Percentiles rank a stretch among this genome's conserved stretches.
phyloP scores from a whole-genome alignment of 2,113 vertebrate genomes.

The Xiphophorus hellerii region DNA sequence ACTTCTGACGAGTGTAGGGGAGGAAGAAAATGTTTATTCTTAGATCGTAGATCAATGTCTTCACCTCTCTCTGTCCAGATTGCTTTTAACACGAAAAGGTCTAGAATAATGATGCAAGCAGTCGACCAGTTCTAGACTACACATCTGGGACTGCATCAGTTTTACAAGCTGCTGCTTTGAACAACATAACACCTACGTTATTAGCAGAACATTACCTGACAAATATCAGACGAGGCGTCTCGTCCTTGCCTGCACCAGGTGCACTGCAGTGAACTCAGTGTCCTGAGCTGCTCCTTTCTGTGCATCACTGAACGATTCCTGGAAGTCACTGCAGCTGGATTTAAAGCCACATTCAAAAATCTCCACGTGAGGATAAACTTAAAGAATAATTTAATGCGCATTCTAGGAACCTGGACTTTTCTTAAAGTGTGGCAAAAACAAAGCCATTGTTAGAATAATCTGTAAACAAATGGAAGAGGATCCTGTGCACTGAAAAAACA shows the following conservation, averaged over 20 bases:
- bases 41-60: conserved; percentile 31
- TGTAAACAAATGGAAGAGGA: neutral
- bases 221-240: neutral
- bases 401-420: neutral
- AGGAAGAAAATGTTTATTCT: conserved; percentile 19
- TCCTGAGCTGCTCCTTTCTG: neutral
- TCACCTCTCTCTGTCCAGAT: conserved; percentile 12
- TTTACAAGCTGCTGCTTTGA: neutral
- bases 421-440: neutral
- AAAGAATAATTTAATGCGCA: neutral
- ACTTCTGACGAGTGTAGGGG: conserved; percentile 12
- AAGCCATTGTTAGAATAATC: neutral
- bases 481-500: too few relatives aligned
- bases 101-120: neutral
- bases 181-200: neutral
- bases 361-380: neutral
- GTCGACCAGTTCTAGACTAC: neutral
- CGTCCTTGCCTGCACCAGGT: neutral
- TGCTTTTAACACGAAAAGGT: neutral
- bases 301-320: neutral
- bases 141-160: neutral
- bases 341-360: conserved; percentile 5
- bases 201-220: neutral
- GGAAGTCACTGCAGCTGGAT: neutral
- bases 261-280: neutral